phyloP scores from a whole-genome alignment of 1,140 invertebrate genomes.

The Atopsyche davidsoni region DNA sequence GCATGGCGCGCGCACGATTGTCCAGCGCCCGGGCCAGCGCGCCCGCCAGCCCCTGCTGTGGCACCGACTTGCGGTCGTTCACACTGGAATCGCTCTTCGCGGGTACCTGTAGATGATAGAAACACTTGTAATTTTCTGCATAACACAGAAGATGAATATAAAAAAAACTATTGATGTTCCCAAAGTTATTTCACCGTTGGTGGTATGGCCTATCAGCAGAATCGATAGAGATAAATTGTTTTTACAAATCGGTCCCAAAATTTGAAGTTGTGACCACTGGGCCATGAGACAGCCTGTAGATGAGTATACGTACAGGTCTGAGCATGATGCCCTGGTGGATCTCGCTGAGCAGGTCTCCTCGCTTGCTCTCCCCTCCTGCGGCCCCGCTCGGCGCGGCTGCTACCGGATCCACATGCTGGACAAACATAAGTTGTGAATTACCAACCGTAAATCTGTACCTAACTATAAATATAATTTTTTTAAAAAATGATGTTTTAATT shows the following conservation, averaged over 20 bases:
- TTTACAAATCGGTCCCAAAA: too few relatives aligned
- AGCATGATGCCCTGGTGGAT: constrained; percentile 74
- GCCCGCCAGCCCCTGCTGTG: constrained; percentile 63
- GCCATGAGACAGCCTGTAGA: background rate
- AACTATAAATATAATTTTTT: too few relatives aligned
- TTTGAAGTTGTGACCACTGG: background rate
- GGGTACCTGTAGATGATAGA: constrained; percentile 21
- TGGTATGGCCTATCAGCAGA: too few relatives aligned
- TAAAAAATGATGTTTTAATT: background rate
- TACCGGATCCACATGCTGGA: constrained; percentile 55
- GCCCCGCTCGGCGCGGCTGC: constrained; percentile 35
- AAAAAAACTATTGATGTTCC: too few relatives aligned
- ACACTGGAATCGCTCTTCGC: constrained; percentile 23
- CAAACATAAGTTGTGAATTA: background rate
- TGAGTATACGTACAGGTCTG: constrained; percentile 55
- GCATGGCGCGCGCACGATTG: constrained; percentile 63
- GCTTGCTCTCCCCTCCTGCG: constrained; percentile 36
- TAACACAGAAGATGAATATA: too few relatives aligned
- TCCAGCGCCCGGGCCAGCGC: constrained; percentile 72
- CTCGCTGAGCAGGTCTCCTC: constrained; percentile 70
- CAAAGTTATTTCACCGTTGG: too few relatives aligned
- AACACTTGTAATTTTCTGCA: constrained; percentile 2
- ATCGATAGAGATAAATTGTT: too few relatives aligned
- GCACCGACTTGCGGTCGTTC: constrained; percentile 30
- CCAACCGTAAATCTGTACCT: background rate